Evolutionary conservation across 2,888 invertebrate genomes (phyloP), one percentile per base, ranked within the genome.

Genomic region (Trimorus sp.): DNA sequence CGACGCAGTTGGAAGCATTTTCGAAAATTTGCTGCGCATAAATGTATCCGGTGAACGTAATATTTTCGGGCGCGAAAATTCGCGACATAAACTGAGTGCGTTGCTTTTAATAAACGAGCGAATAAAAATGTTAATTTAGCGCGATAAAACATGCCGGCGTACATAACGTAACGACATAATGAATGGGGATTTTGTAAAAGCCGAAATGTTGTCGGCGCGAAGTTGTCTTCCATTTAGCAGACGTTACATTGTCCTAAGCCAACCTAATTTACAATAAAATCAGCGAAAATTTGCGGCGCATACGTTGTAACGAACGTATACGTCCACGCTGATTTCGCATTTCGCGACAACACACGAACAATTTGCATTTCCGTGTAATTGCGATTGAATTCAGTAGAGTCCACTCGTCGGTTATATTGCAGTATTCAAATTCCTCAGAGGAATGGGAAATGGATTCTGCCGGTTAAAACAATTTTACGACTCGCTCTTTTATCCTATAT

Each of bases 291-390:
- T 60, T 59, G 59, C 70, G 49, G 38, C 38, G 14, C 42, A 71
- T 71, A 60, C 53, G 62, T 62, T 71, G 45, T 42, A 71, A 71
- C 65, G 51, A 76, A 76, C 68, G 51, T 60, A 76, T 60, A 68
- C 54, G 54, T 68, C 76, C 53, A 76, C 69, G 76, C 37, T 62
- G 70, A 77, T 77, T 62, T 49, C 65, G 58, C 69, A 51, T 77
- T 77, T 70, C 63, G 45, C 48, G 53, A 62, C 59, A 69, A 38
- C 66, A 45, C 77, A 77, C 77, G 77, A 65, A 51, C 53, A 59
- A 71, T 70, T 78, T 78, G 59, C 77, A 71, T 70, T 78, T 78
- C 56, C 58, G 70, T 70, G 77, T 78, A 70, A 77, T 77, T 71
- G 70, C 69, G 77, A 65, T 78, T 78, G 70, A 78, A 78, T 70